Percentiles rank a stretch among this genome's conserved stretches.
Conservation (phyloP, 2,797 vertebrate genomes). For the Erethizon dorsatum region DNA sequence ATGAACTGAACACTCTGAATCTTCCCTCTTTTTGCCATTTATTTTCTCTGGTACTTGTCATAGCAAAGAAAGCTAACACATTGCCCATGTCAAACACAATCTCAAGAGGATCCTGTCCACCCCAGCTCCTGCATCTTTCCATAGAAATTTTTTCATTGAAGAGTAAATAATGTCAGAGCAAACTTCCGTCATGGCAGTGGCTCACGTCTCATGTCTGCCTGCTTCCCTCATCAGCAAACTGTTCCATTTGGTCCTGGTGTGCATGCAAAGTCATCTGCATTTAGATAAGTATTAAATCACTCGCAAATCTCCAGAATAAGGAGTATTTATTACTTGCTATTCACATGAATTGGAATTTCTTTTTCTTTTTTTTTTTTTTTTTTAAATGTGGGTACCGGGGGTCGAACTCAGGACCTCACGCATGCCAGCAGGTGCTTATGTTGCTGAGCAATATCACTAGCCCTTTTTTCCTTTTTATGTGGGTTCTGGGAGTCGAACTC, state of each 20-base stretch:
- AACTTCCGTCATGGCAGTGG: neutral
- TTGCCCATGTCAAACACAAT: neutral
- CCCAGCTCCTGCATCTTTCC: fast-evolving
- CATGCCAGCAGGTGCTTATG: no score
- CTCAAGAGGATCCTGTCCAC: neutral
- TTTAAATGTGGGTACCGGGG: no score
- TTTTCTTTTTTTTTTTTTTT: no score
- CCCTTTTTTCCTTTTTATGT: no score
- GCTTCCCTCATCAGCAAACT: neutral
- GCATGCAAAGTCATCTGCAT: slow-evolving; percentile 19
- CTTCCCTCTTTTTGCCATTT: neutral
- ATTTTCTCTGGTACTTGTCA: neutral
- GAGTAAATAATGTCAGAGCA: neutral
- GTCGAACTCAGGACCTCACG: no score
- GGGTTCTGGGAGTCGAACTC: no score
- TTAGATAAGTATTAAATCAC: slow-evolving; percentile 55
- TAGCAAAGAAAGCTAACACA: neutral
- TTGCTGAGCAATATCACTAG: no score
- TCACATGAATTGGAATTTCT: slow-evolving; percentile 12
- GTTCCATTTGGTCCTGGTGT: neutral
- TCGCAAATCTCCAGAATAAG: slow-evolving; percentile 47
- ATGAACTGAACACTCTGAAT: neutral
- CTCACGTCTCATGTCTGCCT: neutral
- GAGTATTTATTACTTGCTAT: slow-evolving; percentile 47
- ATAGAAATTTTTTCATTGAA: neutral